These are phyloP conservation scores for Amphiprion clarkii DNA, from an alignment of 2,797 vertebrate genomes.

Conservation along the genomic window DNA sequence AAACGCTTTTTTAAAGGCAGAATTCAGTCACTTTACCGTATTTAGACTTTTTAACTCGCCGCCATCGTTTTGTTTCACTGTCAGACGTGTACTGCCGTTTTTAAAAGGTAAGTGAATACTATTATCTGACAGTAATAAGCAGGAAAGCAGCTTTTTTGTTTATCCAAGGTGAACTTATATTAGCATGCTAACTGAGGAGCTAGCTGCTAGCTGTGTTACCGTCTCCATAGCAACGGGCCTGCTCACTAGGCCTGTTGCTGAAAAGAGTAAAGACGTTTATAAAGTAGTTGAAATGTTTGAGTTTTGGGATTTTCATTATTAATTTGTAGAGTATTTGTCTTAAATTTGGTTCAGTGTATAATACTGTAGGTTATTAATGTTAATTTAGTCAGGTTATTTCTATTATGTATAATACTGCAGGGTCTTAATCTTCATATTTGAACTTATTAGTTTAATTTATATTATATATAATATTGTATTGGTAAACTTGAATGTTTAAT, in stretches of 20 bases:
- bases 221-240: slow-evolving; percentile 73
- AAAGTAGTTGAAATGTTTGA: too few species aligned
- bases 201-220: slow-evolving; percentile 39
- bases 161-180: background rate
- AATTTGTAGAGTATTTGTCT: too few species aligned
- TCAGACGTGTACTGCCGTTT: background rate
- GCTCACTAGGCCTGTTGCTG: background rate
- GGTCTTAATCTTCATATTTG: too few species aligned
- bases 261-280: too few species aligned
- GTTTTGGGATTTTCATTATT: too few species aligned
- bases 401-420: too few species aligned
- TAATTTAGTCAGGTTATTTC: too few species aligned
- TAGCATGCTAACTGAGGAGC: slow-evolving; percentile 34
- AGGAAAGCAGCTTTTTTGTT: accelerated
- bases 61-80: background rate
- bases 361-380: too few species aligned
- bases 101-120: slow-evolving; percentile 31
- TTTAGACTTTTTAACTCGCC: background rate
- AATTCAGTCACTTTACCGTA: background rate
- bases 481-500: too few species aligned
- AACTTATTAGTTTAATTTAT: too few species aligned
- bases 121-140: background rate
- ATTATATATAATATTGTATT: too few species aligned
- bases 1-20: background rate
- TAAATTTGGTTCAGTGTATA: too few species aligned